Base-by-base conservation (phyloP, 2,797 vertebrate genomes). In the Cirrhinus mrigala region DNA sequence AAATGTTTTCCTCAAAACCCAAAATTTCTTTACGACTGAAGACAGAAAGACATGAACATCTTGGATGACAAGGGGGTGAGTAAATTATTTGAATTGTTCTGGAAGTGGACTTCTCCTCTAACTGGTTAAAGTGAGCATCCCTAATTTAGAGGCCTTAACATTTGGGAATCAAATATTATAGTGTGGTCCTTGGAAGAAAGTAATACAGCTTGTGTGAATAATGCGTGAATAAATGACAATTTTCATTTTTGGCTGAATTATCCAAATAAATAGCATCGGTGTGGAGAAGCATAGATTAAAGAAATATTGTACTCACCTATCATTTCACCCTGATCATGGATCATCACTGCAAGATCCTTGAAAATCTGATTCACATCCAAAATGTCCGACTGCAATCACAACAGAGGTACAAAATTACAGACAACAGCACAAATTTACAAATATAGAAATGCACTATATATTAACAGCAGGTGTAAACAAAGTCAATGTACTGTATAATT, bases 291-390 rank as follows among this genome's bases (percentile, higher is more conserved):
- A 33, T 44, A n/a, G 24, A 11, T 54, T 37, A 48, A 20, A 46
- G 27, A 50, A 50, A 37, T 52, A 33, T 20, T 50, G 48, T 76
- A 93, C 96, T 95, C 94, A 98, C 98, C 98, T 84, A 99, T 98
- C 95, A 99, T 96, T 85, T 99, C 98, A 90, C 98, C 98, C 91
- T 99, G 98, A 89, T 99, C 98, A 56, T 99, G 98, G 91, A 99
- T 99, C 98, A 99, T 99, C 91, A 99, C 96, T 46, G 98, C 98
- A 90, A 99, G 93, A 94, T 99, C 98, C 93, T 99, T 99, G 93
- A 99, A 99, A 93, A 99, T 99, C 94, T 99, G 98, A 93, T 99
- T 99, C 81, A 99, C 98, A 89, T 99, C 98, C 95, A 98, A 89
- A 91, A 99, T 99, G 86, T 99, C 98, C 83, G 97, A 97, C 98